Percentiles rank a stretch among this genome's conserved stretches.
These are phyloP conservation scores for Balaenoptera acutorostrata DNA, from an alignment of 2,113 vertebrate species.

Conservation along the genomic window DNA sequence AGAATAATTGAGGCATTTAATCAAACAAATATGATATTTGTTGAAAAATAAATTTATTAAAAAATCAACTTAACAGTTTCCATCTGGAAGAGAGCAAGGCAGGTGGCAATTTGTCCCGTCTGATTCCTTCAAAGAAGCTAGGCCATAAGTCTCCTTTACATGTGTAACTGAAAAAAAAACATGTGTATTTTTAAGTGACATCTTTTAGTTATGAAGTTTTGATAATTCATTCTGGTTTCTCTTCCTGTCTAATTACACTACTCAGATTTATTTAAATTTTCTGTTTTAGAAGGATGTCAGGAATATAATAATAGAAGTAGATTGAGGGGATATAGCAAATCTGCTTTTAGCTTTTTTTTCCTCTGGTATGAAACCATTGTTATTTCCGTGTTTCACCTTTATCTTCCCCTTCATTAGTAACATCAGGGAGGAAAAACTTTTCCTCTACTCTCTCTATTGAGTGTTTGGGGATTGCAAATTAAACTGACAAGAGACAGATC, in stretches of 20 bases:
- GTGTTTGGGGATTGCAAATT: background rate
- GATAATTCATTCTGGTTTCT: background rate
- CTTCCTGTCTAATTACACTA: background rate
- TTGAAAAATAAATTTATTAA: background rate
- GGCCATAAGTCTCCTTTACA: background rate
- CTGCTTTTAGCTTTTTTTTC: constrained; percentile 10
- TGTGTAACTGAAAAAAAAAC: background rate
- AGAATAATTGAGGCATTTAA: background rate
- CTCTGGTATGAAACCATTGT: background rate
- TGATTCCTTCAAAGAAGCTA: background rate
- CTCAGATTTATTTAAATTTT: constrained; percentile 9
- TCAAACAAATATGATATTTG: background rate
- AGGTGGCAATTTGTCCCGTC: background rate
- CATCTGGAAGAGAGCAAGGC: constrained; percentile 9
- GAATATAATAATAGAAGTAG: constrained; percentile 8
- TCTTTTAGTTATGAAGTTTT: constrained; percentile 7
- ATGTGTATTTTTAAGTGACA: background rate
- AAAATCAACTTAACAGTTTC: constrained; percentile 16
- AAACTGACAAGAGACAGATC: background rate
- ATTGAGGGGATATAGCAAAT: background rate
- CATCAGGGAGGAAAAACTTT: background rate
- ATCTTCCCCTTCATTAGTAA: background rate
- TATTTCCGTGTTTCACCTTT: constrained; percentile 5
- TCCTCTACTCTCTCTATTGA: background rate
- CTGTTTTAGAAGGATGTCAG: background rate